Base-by-base conservation (phyloP, 2,888 invertebrate genomes). In the Pollenia labialis region DNA sequence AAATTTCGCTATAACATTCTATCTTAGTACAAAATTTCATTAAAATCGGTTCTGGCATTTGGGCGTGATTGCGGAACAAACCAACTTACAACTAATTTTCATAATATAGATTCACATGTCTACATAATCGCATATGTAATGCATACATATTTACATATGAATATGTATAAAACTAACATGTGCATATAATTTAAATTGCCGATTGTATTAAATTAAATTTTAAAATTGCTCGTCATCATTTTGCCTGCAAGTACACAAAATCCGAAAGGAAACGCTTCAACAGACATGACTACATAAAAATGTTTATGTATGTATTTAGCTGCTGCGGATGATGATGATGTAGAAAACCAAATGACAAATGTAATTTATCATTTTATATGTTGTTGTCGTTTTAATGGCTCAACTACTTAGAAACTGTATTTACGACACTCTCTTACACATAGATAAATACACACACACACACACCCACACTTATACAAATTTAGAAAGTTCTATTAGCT, bases 311-410 rank as follows among this genome's bases (percentile, higher is more conserved):
- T n/a, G 11, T 7, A 42, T 6, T 18, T 16, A 16, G 40, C 9
- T 32, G n/a, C 14, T 46, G 44, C 12, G 42, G 69, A 40, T 54
- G 69, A 52, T 75, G 18, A 62, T 50, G 62, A 62, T 64, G 42
- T 60, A 50, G 14, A 64, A 64, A 62, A 62, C 40, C 60, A 75
- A 74, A 75, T 75, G 62, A 62, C 62, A 75, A 52, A 42, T 50
- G 42, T 62, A 64, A 62, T 75, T 75, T 75, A 75, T 75, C 44
- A 75, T 69, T 69, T 44, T 18, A 18, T 44, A 46, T 69, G 52
- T 42, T 75, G 14, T 60, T 62, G 58, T 48, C 48, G 11, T 75
- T 72, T 44, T 42, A 56, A 46, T 23, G 56, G 44, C 44, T 74
- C 44, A 58, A 58, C 72, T 74, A 16, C 60, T 58, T 48, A 48